Conservation (phyloP, 2,888 invertebrate species). For the Xanthia togata region DNA sequence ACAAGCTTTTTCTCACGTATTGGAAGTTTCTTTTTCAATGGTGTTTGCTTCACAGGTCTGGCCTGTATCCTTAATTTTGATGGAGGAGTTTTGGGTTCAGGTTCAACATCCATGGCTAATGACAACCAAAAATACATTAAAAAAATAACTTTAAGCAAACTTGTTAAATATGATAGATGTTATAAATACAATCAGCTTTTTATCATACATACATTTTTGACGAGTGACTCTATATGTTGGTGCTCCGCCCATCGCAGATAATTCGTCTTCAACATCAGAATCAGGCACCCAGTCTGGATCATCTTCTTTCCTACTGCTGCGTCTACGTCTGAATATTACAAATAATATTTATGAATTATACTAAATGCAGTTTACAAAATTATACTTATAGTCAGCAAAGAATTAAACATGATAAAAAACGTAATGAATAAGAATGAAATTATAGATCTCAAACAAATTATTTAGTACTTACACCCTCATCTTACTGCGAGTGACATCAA, state of each 20-base stretch:
- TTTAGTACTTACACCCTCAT: conserved; percentile 80
- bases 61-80: conserved; percentile 45
- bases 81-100: conserved; percentile 51
- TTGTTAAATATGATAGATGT: not conserved
- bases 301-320: conserved; percentile 83
- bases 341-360: not conserved
- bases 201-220: conserved; percentile 77
- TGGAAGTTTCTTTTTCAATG: conserved; percentile 62
- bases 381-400: not conserved
- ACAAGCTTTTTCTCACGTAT: conserved; percentile 66
- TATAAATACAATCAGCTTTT: not conserved
- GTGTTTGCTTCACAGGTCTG: conserved; percentile 69
- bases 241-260: conserved; percentile 92
- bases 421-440: not conserved
- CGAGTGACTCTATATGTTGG: conserved; percentile 78
- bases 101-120: conserved; percentile 77
- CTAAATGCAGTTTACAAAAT: no score
- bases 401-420: not conserved
- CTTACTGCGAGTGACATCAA: conserved; percentile 90
- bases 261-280: conserved; percentile 92
- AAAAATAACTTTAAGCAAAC: not conserved
- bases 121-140: conserved; percentile 17
- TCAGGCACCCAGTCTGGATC: conserved; percentile 91
- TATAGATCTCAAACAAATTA: not conserved
- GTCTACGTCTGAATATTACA: conserved; percentile 71